Evolutionary conservation across 2,113 vertebrate genomes (phyloP).

Genomic region (Lycaon pictus): DNA sequence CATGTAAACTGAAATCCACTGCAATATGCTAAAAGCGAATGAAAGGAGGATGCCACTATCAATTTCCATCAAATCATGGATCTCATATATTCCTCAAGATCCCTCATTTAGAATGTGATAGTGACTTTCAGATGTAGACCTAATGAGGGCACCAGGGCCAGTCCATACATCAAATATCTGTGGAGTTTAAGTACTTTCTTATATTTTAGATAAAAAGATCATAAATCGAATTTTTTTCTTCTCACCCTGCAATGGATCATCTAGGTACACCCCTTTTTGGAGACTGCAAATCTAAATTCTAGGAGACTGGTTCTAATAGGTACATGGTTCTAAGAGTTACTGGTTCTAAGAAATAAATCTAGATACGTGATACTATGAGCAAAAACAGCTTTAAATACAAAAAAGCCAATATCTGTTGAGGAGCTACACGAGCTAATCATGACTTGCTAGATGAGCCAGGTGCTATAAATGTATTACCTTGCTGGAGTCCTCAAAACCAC

Average conservation of each 20-base stretch:
- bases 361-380: neutral
- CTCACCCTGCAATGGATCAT: neutral
- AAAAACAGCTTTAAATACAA: constrained; percentile 36
- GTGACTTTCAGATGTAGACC: neutral
- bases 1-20: neutral
- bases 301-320: constrained; percentile 22
- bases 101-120: neutral
- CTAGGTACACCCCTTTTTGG: neutral
- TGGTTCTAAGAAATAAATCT: neutral
- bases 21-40: neutral
- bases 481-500: constrained; percentile 60
- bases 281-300: constrained; percentile 19
- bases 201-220: constrained; percentile 34
- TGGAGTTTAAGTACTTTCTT: constrained; percentile 27
- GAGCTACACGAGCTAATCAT: neutral
- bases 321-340: no score
- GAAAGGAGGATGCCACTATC: neutral
- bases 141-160: neutral
- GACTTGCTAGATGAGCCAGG: neutral
- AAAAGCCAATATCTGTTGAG: constrained; percentile 15
- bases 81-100: neutral
- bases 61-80: neutral
- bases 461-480: neutral
- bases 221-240: constrained; percentile 54
- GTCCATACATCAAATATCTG: neutral